phyloP scores from a whole-genome alignment of 2,888 invertebrate genomes.

The Scelioninae gen. 2 region DNA sequence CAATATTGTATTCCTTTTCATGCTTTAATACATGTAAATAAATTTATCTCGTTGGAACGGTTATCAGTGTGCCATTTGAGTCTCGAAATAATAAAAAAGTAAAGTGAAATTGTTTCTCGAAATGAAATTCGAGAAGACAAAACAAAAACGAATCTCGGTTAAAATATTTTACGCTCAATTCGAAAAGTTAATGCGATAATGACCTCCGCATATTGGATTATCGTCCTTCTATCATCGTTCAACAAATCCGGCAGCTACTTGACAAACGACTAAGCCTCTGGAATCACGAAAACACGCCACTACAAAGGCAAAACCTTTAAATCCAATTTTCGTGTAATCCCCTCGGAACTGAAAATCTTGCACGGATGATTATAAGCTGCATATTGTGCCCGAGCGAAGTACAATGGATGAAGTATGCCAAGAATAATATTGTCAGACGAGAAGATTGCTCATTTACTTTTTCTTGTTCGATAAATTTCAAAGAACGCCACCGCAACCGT shows the following conservation, averaged over 20 bases:
- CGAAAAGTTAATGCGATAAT: constrained; percentile 44
- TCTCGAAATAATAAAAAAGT: too few species aligned
- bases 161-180: constrained; percentile 42
- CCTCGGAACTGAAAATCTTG: neutral
- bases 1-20: too few species aligned
- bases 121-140: constrained; percentile 2
- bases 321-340: constrained; percentile 30
- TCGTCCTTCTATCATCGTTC: constrained; percentile 45
- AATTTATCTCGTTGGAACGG: too few species aligned
- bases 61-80: too few species aligned
- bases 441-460: too few species aligned
- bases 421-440: too few species aligned
- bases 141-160: neutral
- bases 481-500: too few species aligned
- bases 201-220: constrained; percentile 47
- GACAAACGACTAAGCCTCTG: constrained; percentile 36
- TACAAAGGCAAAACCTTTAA: constrained; percentile 21
- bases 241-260: constrained; percentile 47
- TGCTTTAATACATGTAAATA: too few species aligned
- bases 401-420: neutral
- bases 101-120: neutral
- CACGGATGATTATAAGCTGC: neutral
- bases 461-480: too few species aligned
- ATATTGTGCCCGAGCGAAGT: too few species aligned
- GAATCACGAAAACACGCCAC: constrained; percentile 24